phyloP scores from a whole-genome alignment of 2,888 invertebrate species.

The Chirona hameri region DNA sequence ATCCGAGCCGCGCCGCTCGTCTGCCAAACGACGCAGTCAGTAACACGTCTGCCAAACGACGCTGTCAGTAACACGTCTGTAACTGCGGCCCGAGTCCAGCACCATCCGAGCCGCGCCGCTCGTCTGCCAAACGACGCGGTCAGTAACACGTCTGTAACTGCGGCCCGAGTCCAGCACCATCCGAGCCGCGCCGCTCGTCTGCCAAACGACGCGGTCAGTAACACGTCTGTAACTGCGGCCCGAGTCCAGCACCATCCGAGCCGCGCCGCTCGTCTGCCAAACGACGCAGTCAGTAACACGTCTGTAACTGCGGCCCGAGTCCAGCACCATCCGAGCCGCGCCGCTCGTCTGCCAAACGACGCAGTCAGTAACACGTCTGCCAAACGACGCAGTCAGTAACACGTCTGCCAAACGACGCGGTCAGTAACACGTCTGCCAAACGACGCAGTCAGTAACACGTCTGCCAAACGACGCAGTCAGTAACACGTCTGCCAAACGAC shows the following conservation, averaged over 20 bases:
- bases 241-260: constrained; percentile 72
- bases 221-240: constrained; percentile 47
- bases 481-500: constrained; percentile 59
- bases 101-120: constrained; percentile 80
- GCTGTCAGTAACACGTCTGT: too few relatives aligned
- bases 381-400: constrained; percentile 45
- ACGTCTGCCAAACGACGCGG: too few relatives aligned
- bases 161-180: constrained; percentile 69
- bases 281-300: background rate
- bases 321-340: constrained; percentile 71
- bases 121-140: constrained; percentile 58
- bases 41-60: too few relatives aligned
- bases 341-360: constrained; percentile 69
- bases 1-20: constrained; percentile 77
- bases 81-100: constrained; percentile 58
- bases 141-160: constrained; percentile 36
- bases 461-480: too few relatives aligned
- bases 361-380: constrained; percentile 55
- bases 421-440: constrained; percentile 63
- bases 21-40: constrained; percentile 54
- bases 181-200: constrained; percentile 75
- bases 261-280: constrained; percentile 75
- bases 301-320: constrained; percentile 54
- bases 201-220: constrained; percentile 49
- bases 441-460: background rate